phyloP scores from a whole-genome alignment of 2,888 invertebrate species.

The Temnothorax rugatulus region DNA sequence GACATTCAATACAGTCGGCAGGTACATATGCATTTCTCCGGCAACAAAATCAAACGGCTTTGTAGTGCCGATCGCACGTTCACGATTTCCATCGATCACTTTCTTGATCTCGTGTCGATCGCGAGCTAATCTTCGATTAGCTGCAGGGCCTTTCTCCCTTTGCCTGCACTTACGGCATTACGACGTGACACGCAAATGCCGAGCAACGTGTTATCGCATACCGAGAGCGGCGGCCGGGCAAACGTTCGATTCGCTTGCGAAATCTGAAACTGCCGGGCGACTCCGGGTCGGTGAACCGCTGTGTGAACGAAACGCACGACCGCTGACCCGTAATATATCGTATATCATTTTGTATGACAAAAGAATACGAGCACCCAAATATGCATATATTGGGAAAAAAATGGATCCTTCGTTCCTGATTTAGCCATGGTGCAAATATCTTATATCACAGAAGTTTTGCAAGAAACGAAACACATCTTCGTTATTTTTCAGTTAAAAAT shows the following conservation, averaged over 20 bases:
- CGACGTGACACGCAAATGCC: slow-evolving; percentile 76
- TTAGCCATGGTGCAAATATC: background rate
- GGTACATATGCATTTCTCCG: background rate
- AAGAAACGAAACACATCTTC: background rate
- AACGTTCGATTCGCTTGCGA: slow-evolving; percentile 73
- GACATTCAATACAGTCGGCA: background rate
- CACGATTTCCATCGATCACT: slow-evolving; percentile 68
- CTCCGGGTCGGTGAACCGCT: slow-evolving; percentile 61
- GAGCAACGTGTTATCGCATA: slow-evolving; percentile 66
- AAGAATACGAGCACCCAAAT: background rate
- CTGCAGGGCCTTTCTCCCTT: slow-evolving; percentile 61
- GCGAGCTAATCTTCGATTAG: slow-evolving; percentile 72
- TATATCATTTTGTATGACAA: slow-evolving; percentile 1
- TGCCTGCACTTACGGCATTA: slow-evolving; percentile 60
- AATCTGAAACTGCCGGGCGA: slow-evolving; percentile 68
- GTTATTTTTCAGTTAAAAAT: background rate
- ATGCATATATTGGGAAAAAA: background rate
- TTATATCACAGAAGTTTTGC: background rate
- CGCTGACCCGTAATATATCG: slow-evolving; percentile 65
- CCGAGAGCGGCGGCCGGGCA: slow-evolving; percentile 59
- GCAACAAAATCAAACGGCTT: slow-evolving; percentile 30
- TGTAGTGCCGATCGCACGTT: slow-evolving; percentile 38
- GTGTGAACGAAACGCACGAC: slow-evolving; percentile 65
- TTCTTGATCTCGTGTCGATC: slow-evolving; percentile 65
- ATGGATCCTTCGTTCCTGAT: background rate